A percentile compares a stretch with the other conserved stretches of the same genome.
Evolutionary conservation across 2,888 invertebrate genomes (phyloP).

Genomic region (Acrobasis suavella): DNA sequence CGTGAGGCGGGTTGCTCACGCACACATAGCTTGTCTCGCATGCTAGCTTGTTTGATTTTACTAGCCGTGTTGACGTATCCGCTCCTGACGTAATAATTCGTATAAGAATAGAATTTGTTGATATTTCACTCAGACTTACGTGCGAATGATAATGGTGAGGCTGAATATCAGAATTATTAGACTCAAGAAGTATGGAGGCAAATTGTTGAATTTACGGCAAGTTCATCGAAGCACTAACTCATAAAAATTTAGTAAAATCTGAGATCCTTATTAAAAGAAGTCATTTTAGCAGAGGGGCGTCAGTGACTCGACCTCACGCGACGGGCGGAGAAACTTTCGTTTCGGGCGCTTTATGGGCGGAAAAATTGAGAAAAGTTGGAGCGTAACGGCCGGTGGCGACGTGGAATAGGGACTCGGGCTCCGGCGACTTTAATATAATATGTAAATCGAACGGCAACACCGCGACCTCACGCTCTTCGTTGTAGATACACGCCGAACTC

Average conservation of each 20-base stretch:
- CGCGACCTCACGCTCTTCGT: slow-evolving; percentile 68
- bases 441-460: slow-evolving; percentile 78
- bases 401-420: slow-evolving; percentile 62
- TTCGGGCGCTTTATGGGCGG: slow-evolving; percentile 79
- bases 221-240: neutral
- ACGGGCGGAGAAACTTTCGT: slow-evolving; percentile 75
- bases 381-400: slow-evolving; percentile 79
- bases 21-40: slow-evolving; percentile 24
- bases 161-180: neutral
- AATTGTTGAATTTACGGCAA: neutral
- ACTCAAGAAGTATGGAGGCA: neutral
- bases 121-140: neutral
- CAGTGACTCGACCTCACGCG: slow-evolving; percentile 77
- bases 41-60: slow-evolving; percentile 19
- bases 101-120: slow-evolving; percentile 1
- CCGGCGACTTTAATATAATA: slow-evolving; percentile 80
- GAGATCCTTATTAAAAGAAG: slow-evolving; percentile 62
- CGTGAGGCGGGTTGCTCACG: slow-evolving; percentile 32
- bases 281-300: slow-evolving; percentile 56
- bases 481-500: slow-evolving; percentile 67
- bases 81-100: slow-evolving; percentile 15
- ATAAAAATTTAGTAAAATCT: slow-evolving; percentile 22
- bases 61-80: slow-evolving; percentile 13
- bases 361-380: slow-evolving; percentile 82
- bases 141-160: neutral